Percentiles rank a stretch among this genome's conserved stretches.
These are phyloP conservation scores for Salminus brasiliensis DNA, from an alignment of 2,113 vertebrate species.

Conservation along the genomic window DNA sequence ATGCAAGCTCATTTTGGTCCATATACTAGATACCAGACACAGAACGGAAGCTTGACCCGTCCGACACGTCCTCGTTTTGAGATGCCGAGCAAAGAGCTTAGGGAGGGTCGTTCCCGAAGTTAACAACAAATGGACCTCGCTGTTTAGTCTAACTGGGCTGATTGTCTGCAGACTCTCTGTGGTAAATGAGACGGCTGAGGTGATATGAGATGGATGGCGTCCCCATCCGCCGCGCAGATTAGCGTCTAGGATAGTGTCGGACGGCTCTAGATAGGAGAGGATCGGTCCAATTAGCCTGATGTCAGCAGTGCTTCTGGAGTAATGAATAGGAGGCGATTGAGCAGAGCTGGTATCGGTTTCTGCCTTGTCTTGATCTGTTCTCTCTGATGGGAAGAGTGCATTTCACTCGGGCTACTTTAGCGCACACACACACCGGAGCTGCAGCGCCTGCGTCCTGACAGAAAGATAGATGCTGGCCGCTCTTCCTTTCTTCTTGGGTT, in stretches of 20 bases:
- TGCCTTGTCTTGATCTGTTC: neutral
- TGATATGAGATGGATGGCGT: constrained; percentile 10
- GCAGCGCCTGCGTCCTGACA: constrained; percentile 42
- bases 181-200: neutral
- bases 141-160: constrained; percentile 32
- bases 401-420: constrained; percentile 16
- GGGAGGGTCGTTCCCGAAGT: neutral
- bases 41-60: too few species aligned
- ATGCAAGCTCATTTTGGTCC: too few species aligned
- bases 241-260: neutral
- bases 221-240: neutral
- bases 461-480: constrained; percentile 43
- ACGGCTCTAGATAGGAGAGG: neutral
- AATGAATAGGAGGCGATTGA: neutral
- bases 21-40: too few species aligned
- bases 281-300: neutral
- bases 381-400: neutral
- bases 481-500: constrained; percentile 22
- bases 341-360: neutral
- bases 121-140: neutral
- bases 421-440: neutral
- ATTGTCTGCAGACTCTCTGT: neutral
- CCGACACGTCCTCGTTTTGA: too few species aligned
- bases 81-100: too few species aligned
- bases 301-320: neutral